phyloP scores from a whole-genome alignment of 2,797 vertebrate species.

The Chaetodon trifasciatus region DNA sequence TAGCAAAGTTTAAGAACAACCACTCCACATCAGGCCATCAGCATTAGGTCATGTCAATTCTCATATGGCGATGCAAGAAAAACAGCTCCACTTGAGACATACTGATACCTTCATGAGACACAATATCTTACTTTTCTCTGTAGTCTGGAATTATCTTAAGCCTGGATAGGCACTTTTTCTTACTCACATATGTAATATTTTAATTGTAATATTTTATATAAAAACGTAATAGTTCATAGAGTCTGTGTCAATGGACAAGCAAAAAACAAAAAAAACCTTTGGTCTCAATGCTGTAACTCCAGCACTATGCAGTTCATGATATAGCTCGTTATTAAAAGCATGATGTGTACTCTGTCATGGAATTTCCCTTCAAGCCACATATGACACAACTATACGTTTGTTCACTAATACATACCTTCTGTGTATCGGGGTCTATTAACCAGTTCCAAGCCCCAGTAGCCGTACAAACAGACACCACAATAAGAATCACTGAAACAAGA shows the following conservation, averaged over 20 bases:
- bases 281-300: not conserved
- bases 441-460: constrained; percentile 99
- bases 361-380: not conserved
- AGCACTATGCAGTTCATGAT: not conserved
- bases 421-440: constrained; percentile 99
- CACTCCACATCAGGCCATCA: not conserved
- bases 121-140: not conserved
- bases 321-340: not conserved
- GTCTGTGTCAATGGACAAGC: not conserved
- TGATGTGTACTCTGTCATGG: not conserved
- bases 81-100: not conserved
- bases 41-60: not conserved
- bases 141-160: not conserved
- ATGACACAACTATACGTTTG: not conserved
- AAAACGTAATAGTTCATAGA: not conserved
- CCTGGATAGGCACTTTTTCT: not conserved
- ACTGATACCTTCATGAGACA: not conserved
- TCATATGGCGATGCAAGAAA: not conserved
- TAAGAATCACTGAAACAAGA: constrained; percentile 93
- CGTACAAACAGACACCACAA: constrained; percentile 98
- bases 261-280: not conserved
- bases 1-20: not conserved
- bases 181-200: not conserved
- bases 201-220: not conserved
- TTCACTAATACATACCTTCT: constrained; percentile 88